Base-by-base conservation (phyloP, 35 echinoderm and acorn worm genomes). In the Eucidaris tribuloides region DNA sequence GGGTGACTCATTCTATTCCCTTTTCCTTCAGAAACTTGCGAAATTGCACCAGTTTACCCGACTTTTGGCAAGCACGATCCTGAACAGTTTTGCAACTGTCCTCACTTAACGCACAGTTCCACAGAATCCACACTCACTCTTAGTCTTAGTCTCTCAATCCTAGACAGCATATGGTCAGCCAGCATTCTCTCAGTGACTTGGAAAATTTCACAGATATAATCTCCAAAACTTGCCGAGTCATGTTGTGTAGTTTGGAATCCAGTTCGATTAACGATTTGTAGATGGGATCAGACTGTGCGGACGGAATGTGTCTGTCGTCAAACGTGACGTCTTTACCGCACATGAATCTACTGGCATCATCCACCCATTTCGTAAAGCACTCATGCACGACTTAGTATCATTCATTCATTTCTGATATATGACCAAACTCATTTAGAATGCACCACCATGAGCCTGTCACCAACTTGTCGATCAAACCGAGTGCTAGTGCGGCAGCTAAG, bases 311-410 rank as follows among this genome's bases (percentile, higher is more conserved):
- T 35, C 45, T 65, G 45, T 83, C 81, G 79, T 90, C 71, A 14
- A 48, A 42, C 62, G 60, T 59, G 27, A 89, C 9, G 31, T 58
- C 62, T 33, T 83, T 66, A 22, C 66, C 87, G 14, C 31, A 49
- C 87, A 89, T 23, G 27, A 89, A 83, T 34, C 48, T 32, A 76
- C 42, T 83, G 11, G 79, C 64, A 76, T 89, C 87, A 13, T 9
- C n/a, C 9, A 44, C 34, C 87, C 79, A 89, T 23, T 41, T 60
- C 2, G 14, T 24, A 55, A 56, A 76, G 49, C 80, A 72, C 18
- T 89, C 45, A 34, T 74, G n/a, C 31, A 89, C 43, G 42, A 79
- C 81, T 43, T 82, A 36, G 42, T 83, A 89, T 3, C 87, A 35
- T 49, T 30, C 71, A 58, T 57, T 79, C 68, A 77, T 86, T 42